Percentiles rank a stretch among this genome's conserved stretches.
These are phyloP conservation scores for Augochlora pura DNA, from an alignment of 1,140 invertebrate genomes.

Conservation along the genomic window DNA sequence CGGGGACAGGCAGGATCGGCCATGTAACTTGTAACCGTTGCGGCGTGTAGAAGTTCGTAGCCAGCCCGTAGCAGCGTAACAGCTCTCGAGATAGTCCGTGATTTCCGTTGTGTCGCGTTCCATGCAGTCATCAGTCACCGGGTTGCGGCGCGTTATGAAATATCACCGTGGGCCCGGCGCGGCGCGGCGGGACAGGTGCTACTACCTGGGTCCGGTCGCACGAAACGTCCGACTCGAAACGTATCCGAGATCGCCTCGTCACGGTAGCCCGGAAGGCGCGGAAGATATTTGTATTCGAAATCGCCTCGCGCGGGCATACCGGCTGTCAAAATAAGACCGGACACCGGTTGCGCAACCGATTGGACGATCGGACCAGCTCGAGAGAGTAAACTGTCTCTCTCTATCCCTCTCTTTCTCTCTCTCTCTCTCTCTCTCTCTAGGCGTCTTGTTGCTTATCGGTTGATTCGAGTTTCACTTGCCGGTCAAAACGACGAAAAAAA, in stretches of 20 bases:
- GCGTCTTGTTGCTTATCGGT: conserved; percentile 35
- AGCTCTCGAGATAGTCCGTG: background rate
- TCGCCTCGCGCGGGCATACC: conserved; percentile 14
- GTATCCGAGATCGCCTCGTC: conserved; percentile 35
- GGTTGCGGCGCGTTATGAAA: conserved; percentile 29
- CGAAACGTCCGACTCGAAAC: conserved; percentile 24
- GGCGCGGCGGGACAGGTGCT: conserved; percentile 9
- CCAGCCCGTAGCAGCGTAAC: background rate
- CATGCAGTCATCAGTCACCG: conserved; percentile 41
- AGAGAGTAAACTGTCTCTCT: too few relatives aligned
- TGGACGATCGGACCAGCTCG: conserved; percentile 21
- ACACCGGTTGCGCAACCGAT: conserved; percentile 40
- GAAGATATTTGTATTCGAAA: conserved; percentile 47
- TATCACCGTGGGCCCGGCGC: conserved; percentile 26
- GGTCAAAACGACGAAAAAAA: conserved; percentile 41
- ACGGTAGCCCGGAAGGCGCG: conserved; percentile 42
- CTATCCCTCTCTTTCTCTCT: too few relatives aligned
- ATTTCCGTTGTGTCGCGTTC: conserved; percentile 27
- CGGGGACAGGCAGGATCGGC: background rate
- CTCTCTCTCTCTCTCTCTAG: background rate
- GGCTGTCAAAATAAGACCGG: conserved; percentile 41
- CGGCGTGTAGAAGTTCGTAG: background rate
- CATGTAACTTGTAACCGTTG: background rate
- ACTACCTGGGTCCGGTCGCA: conserved; percentile 4
- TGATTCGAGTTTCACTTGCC: conserved; percentile 59